Percentiles rank a stretch among this genome's conserved stretches.
Conservation (phyloP, 2,113 vertebrate species). For the Pseudorhombus dupliciocellatus region DNA sequence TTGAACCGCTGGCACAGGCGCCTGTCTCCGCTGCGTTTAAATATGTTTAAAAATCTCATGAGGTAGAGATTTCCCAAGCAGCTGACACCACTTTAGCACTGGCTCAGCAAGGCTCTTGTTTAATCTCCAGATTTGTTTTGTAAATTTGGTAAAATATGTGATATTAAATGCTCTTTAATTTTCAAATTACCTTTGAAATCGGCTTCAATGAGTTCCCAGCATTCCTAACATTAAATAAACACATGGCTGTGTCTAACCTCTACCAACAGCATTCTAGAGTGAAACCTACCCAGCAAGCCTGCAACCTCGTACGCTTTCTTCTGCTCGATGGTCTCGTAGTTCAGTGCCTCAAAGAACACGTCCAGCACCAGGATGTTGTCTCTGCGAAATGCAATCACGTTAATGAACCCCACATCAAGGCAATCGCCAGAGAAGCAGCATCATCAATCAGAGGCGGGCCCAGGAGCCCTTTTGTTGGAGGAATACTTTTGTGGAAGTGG, state of each 20-base stretch:
- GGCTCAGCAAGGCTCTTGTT: too few relatives aligned
- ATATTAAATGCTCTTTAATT: too few relatives aligned
- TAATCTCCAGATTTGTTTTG: too few relatives aligned
- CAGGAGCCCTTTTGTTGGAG: constrained; percentile 11
- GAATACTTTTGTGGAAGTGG: not conserved
- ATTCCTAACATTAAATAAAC: not conserved
- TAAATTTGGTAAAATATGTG: too few relatives aligned
- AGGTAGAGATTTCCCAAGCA: too few relatives aligned
- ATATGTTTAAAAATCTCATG: too few relatives aligned
- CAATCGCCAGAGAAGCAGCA: constrained; percentile 9
- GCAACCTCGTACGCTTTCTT: constrained; percentile 99
- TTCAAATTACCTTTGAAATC: not conserved
- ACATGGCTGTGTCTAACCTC: not conserved
- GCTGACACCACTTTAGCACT: too few relatives aligned
- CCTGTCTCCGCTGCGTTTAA: too few relatives aligned
- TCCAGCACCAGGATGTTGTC: constrained; percentile 98
- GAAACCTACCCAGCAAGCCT: constrained; percentile 90
- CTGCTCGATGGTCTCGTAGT: constrained; percentile 99
- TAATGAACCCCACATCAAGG: constrained; percentile 17
- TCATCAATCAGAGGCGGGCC: not conserved
- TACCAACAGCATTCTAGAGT: too few relatives aligned
- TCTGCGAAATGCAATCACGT: constrained; percentile 75
- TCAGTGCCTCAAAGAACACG: constrained; percentile 98
- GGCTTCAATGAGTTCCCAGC: not conserved
- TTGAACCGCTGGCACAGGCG: too few relatives aligned